A percentile compares a stretch with the other conserved stretches of the same genome.
Evolutionary conservation across 2,888 invertebrate genomes (phyloP).

Genomic region (Neoscelio sp.): DNA sequence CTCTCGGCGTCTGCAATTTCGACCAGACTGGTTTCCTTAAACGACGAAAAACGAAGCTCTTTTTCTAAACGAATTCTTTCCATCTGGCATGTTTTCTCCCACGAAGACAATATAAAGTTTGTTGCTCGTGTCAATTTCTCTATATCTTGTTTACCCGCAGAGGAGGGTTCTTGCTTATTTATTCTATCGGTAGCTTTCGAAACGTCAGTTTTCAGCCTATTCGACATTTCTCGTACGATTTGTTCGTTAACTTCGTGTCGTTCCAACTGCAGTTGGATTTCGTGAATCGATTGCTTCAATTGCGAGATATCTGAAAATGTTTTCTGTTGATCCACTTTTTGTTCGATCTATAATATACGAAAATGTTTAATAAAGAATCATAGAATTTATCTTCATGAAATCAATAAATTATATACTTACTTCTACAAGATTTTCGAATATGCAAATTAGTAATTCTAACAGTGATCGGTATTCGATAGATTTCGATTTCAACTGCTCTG

Average conservation of each 20-base stretch:
- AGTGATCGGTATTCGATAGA: conserved; percentile 89
- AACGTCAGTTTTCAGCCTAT: conserved; percentile 87
- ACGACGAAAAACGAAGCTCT: conserved; percentile 56
- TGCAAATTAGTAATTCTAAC: conserved; percentile 88
- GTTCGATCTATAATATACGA: conserved; percentile 74
- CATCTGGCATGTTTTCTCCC: conserved; percentile 86
- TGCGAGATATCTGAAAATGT: conserved; percentile 55
- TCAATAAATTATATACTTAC: conserved; percentile 77
- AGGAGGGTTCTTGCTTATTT: conserved; percentile 88
- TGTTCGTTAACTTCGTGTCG: conserved; percentile 87
- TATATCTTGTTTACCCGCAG: conserved; percentile 88
- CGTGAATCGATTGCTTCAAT: conserved; percentile 65
- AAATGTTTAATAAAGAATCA: background rate
- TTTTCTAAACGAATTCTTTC: conserved; percentile 86
- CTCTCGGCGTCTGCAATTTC: too few relatives aligned
- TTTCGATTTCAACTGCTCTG: conserved; percentile 87
- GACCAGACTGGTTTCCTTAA: too few relatives aligned
- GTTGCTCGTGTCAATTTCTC: conserved; percentile 87
- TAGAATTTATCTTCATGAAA: background rate
- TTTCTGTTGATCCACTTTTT: conserved; percentile 82
- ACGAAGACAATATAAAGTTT: conserved; percentile 86
- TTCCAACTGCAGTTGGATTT: conserved; percentile 69
- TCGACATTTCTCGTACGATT: conserved; percentile 87
- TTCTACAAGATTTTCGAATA: conserved; percentile 88
- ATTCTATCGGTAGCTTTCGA: conserved; percentile 88